These are phyloP conservation scores for Heliothis peltigera DNA, from an alignment of 2,888 invertebrate species.

Conservation along the genomic window DNA sequence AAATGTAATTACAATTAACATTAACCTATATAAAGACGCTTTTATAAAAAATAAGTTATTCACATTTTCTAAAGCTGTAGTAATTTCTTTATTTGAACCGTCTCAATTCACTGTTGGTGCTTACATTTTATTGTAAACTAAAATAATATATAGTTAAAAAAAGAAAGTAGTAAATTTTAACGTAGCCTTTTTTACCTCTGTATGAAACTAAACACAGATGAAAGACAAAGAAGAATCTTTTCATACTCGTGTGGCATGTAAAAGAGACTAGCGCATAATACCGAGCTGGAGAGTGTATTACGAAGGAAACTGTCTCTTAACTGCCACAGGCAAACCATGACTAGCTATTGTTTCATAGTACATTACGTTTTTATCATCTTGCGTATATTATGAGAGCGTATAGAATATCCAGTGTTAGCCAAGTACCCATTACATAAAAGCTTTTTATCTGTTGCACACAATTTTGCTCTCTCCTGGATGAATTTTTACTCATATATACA, in stretches of 20 bases:
- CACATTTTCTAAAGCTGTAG: too few relatives aligned
- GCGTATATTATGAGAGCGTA: slow-evolving; percentile 1
- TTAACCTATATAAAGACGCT: too few relatives aligned
- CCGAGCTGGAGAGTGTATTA: slow-evolving; percentile 53
- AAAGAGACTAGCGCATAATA: slow-evolving; percentile 56
- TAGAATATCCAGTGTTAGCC: not conserved
- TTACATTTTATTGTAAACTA: too few relatives aligned
- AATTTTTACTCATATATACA: not conserved
- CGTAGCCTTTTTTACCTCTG: slow-evolving; percentile 14
- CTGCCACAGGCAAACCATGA: slow-evolving; percentile 44
- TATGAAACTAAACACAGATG: slow-evolving; percentile 48
- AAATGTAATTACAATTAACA: not conserved
- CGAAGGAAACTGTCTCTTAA: slow-evolving; percentile 63
- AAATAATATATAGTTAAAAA: too few relatives aligned
- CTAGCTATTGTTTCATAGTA: slow-evolving; percentile 49
- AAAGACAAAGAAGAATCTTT: slow-evolving; percentile 56
- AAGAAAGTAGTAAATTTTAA: slow-evolving; percentile 2
- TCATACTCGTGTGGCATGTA: slow-evolving; percentile 49
- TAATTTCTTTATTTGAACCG: too few relatives aligned
- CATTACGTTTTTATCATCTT: slow-evolving; percentile 31
- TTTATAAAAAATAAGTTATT: too few relatives aligned
- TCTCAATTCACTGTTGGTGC: too few relatives aligned
- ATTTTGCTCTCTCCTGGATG: not conserved
- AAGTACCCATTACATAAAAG: not conserved
- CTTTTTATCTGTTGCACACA: not conserved